Percentiles rank a stretch among this genome's conserved stretches.
phyloP scores from a whole-genome alignment of 2,113 vertebrate genomes.

The Acinonyx jubatus region DNA sequence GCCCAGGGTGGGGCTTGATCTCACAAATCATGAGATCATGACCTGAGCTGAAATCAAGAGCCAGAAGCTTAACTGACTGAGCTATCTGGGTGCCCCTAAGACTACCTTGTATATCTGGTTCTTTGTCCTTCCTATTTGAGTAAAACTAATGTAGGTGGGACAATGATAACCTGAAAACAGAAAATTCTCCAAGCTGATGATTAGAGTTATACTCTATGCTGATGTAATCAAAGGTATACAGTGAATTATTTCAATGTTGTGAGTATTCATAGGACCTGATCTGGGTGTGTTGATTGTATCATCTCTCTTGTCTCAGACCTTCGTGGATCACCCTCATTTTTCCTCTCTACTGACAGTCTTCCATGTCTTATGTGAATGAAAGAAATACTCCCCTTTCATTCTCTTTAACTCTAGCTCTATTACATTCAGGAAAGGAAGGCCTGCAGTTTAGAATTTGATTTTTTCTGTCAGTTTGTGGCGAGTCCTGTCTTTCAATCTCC shows the following conservation, averaged over 20 bases:
- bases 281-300: neutral
- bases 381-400: neutral
- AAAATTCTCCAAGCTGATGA: neutral
- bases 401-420: neutral
- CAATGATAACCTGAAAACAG: neutral
- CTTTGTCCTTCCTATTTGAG: neutral
- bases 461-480: neutral
- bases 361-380: neutral
- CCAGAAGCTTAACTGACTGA: too few relatives aligned
- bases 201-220: neutral
- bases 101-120: neutral
- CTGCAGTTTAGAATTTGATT: neutral
- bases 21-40: too few relatives aligned
- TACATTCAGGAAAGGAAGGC: neutral
- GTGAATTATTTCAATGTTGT: neutral
- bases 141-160: neutral
- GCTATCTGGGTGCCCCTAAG: neutral
- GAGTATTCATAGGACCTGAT: neutral
- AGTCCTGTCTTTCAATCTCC: neutral
- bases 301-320: neutral
- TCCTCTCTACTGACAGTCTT: neutral
- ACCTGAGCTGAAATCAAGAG: too few relatives aligned
- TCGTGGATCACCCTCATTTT: neutral
- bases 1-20: too few relatives aligned
- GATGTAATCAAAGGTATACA: neutral